phyloP scores from a whole-genome alignment of 2,113 vertebrate species.

The Megalops atlanticus region DNA sequence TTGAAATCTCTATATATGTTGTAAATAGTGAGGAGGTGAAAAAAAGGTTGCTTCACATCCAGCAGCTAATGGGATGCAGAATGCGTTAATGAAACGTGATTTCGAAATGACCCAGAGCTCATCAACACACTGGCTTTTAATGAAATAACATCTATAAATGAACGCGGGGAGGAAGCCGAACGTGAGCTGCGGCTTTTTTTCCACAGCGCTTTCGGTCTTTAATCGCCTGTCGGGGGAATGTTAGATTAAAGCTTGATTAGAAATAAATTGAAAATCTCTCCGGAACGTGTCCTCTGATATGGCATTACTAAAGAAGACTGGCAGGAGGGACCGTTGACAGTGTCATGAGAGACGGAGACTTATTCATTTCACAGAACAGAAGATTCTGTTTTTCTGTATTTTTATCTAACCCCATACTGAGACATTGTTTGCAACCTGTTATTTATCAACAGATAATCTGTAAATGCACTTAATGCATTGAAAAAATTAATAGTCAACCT shows the following conservation, averaged over 20 bases:
- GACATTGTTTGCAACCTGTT: too few relatives aligned
- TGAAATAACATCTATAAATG: constrained; percentile 78
- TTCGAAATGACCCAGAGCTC: constrained; percentile 69
- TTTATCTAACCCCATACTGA: too few relatives aligned
- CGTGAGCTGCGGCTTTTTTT: constrained; percentile 78
- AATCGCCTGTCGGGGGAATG: constrained; percentile 79
- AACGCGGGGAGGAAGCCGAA: constrained; percentile 70
- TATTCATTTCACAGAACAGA: too few relatives aligned
- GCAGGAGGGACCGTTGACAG: constrained; percentile 51
- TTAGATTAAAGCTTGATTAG: constrained; percentile 80
- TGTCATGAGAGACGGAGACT: too few relatives aligned
- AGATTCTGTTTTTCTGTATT: too few relatives aligned
- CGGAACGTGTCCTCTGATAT: constrained; percentile 70
- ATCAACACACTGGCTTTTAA: constrained; percentile 77
- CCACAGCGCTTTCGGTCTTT: constrained; percentile 74
- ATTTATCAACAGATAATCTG: too few relatives aligned
- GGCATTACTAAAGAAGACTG: constrained; percentile 68
- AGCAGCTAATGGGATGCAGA: constrained; percentile 43
- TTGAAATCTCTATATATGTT: too few relatives aligned
- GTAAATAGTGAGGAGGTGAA: background rate
- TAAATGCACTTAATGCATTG: too few relatives aligned
- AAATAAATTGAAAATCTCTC: constrained; percentile 80
- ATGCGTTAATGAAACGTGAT: constrained; percentile 70
- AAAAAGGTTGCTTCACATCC: constrained; percentile 10
- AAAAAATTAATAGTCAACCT: too few relatives aligned